Conservation (phyloP, 2,888 invertebrate genomes). For the Glyphotaelius pellucidus region DNA sequence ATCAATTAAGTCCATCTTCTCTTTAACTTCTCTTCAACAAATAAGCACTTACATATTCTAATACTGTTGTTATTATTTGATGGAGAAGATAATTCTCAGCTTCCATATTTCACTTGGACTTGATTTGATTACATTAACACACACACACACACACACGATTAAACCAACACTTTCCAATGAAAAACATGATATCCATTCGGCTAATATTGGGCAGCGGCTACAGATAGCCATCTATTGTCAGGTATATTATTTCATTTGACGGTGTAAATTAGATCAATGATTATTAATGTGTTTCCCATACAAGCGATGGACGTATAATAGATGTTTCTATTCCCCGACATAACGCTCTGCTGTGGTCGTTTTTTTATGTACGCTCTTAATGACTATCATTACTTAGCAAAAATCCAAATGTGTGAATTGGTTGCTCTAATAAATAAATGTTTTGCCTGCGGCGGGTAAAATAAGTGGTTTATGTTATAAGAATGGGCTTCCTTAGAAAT, state of each 20-base stretch:
- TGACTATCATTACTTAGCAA: constrained; percentile 66
- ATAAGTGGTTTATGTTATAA: constrained; percentile 30
- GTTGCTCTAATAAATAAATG: constrained; percentile 56
- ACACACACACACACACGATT: background rate
- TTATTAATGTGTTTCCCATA: constrained; percentile 66
- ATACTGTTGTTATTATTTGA: background rate
- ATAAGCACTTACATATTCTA: too few species aligned
- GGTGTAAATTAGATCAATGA: constrained; percentile 64
- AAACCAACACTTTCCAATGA: background rate
- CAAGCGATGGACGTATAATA: constrained; percentile 33
- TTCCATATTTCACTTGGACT: background rate
- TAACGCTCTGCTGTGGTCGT: constrained; percentile 43
- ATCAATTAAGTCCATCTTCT: too few species aligned
- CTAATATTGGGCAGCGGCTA: constrained; percentile 50
- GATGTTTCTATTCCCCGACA: constrained; percentile 41
- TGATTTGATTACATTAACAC: background rate
- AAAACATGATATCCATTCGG: background rate
- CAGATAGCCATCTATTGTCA: background rate
- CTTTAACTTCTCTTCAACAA: too few species aligned
- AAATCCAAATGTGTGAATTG: constrained; percentile 64
- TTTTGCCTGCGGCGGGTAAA: constrained; percentile 35
- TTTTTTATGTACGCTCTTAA: constrained; percentile 57
- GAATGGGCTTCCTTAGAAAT: constrained; percentile 34
- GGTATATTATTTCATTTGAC: constrained; percentile 62
- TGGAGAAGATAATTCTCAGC: background rate